These are phyloP conservation scores for Drosophila suzukii DNA, from an alignment of 1,140 invertebrate genomes.

Conservation along the genomic window DNA sequence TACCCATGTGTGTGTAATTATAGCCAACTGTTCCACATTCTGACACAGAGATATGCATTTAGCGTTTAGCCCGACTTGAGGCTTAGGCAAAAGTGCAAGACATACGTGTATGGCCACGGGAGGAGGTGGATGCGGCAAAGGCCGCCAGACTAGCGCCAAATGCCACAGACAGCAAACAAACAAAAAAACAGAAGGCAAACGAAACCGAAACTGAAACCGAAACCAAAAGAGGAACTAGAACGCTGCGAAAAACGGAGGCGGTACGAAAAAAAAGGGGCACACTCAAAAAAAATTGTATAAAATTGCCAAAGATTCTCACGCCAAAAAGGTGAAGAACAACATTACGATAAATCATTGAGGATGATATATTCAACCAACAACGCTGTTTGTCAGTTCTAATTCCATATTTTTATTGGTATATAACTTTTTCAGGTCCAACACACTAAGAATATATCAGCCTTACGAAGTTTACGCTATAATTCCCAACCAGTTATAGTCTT, in stretches of 20 bases:
- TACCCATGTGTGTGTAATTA: constrained; percentile 36
- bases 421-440: no score
- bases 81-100: constrained; percentile 43
- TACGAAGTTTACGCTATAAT: no score
- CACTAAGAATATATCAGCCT: no score
- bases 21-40: constrained; percentile 59
- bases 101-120: background rate
- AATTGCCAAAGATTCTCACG: no score
- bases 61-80: constrained; percentile 36
- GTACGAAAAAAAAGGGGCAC: background rate
- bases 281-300: background rate
- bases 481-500: no score
- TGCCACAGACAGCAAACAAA: constrained; percentile 37
- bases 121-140: constrained; percentile 3
- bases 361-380: no score
- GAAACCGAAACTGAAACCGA: constrained; percentile 27
- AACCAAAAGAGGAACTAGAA: constrained; percentile 26
- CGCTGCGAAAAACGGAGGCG: constrained; percentile 15
- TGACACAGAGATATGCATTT: constrained; percentile 43
- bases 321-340: background rate
- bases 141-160: constrained; percentile 22
- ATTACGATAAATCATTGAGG: background rate
- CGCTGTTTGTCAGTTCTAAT: no score
- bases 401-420: no score
- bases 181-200: constrained; percentile 21